These are phyloP conservation scores for Crypturellus undulatus DNA, from an alignment of 2,113 vertebrate genomes.

Conservation along the genomic window DNA sequence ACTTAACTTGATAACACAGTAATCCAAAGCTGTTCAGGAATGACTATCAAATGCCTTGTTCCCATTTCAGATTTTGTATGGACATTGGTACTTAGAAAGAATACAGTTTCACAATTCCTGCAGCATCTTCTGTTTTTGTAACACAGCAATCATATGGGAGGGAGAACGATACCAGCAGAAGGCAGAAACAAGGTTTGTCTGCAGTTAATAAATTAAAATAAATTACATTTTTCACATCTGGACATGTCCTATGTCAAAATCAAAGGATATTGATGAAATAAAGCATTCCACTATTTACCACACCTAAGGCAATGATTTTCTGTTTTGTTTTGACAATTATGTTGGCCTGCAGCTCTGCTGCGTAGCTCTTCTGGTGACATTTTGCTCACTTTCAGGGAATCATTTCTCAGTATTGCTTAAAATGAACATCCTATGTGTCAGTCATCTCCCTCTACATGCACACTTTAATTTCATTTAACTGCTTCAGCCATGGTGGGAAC, in stretches of 20 bases:
- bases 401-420: not conserved
- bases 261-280: not conserved
- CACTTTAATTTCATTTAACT: not conserved
- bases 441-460: not conserved
- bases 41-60: not conserved
- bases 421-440: not conserved
- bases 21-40: not conserved
- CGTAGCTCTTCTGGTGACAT: not conserved
- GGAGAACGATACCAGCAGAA: not conserved
- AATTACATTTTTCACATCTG: not conserved
- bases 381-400: not conserved
- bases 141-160: not conserved
- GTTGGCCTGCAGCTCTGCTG: not conserved
- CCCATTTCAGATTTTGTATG: not conserved
- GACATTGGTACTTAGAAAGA: not conserved
- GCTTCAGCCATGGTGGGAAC: not conserved
- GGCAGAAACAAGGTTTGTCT: not conserved
- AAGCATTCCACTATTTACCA: not conserved
- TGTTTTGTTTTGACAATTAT: fast-evolving
- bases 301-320: not conserved
- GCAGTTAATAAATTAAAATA: not conserved
- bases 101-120: not conserved
- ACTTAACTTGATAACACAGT: not conserved
- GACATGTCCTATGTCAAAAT: not conserved
- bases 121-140: not conserved